Evolutionary conservation across 2,888 invertebrate species (phyloP).

Genomic region (Chelonus formosanus): DNA sequence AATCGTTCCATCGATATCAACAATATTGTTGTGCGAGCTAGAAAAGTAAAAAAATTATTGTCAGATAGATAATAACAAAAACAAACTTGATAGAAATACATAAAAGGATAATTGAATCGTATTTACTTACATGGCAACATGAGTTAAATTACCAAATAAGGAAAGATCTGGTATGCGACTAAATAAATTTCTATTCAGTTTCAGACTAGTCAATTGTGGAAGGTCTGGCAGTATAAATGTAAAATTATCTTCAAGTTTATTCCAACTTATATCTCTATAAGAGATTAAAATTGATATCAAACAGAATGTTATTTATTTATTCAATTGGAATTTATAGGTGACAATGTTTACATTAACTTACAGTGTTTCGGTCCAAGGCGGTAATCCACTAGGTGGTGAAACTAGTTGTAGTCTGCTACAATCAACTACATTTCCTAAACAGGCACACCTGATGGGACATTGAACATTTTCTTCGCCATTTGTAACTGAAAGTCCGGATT

Average conservation of each 20-base stretch:
- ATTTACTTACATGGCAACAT: conserved; percentile 67
- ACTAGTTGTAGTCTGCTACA: conserved; percentile 57
- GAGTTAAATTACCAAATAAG: conserved; percentile 59
- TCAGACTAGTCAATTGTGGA: conserved; percentile 67
- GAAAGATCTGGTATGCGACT: conserved; percentile 59
- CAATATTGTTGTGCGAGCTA: conserved; percentile 68
- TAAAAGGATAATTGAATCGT: conserved; percentile 7
- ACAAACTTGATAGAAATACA: no score
- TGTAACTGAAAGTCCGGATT: conserved; percentile 9
- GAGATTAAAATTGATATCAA: conserved; percentile 18
- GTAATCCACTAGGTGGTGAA: conserved; percentile 58
- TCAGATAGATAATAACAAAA: not conserved
- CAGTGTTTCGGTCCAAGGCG: conserved; percentile 61
- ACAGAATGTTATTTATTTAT: not conserved
- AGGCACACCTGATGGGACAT: conserved; percentile 60
- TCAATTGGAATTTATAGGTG: not conserved
- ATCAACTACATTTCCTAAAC: conserved; percentile 59
- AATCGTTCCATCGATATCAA: conserved; percentile 62
- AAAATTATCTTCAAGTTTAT: conserved; percentile 67
- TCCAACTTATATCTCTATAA: conserved; percentile 70
- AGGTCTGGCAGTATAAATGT: conserved; percentile 66
- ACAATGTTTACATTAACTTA: conserved; percentile 44
- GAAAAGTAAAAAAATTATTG: conserved; percentile 5
- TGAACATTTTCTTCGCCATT: conserved; percentile 43
- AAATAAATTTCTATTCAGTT: conserved; percentile 66